These are phyloP conservation scores for Andrena minutula DNA, from an alignment of 2,888 invertebrate species.

Conservation along the genomic window DNA sequence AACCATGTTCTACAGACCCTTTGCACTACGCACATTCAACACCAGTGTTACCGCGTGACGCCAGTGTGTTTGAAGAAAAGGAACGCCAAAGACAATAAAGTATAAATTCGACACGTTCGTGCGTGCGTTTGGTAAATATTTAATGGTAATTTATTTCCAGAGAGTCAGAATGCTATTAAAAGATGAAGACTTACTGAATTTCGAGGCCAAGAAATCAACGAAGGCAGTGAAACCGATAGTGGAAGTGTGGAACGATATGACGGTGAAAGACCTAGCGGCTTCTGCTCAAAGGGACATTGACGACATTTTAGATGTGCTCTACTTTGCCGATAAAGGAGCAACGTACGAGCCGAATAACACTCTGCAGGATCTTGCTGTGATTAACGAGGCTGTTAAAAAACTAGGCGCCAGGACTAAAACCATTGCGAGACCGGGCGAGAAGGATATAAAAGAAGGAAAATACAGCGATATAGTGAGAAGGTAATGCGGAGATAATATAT, in stretches of 20 bases:
- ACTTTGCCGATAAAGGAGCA: constrained; percentile 87
- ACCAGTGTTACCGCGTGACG: constrained; percentile 81
- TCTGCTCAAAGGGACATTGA: constrained; percentile 88
- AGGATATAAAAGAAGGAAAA: constrained; percentile 83
- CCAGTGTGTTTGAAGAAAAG: constrained; percentile 85
- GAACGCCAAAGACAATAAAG: constrained; percentile 88
- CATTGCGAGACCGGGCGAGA: constrained; percentile 84
- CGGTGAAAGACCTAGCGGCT: constrained; percentile 90
- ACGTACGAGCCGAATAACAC: constrained; percentile 87
- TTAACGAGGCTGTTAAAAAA: constrained; percentile 89
- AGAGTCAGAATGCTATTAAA: rapidly evolving
- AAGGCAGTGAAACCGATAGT: constrained; percentile 85
- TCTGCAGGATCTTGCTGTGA: constrained; percentile 89
- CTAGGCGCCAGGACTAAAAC: constrained; percentile 88
- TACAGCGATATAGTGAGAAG: constrained; percentile 76
- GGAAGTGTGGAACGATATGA: constrained; percentile 93
- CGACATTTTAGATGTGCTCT: constrained; percentile 89
- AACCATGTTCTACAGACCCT: constrained; percentile 40
- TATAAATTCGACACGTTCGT: constrained; percentile 73
- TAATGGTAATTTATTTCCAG: constrained; percentile 30
- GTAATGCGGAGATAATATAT: constrained; percentile 60
- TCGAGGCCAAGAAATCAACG: constrained; percentile 81
- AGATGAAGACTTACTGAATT: not conserved
- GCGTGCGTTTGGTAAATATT: not conserved
- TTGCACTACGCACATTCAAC: constrained; percentile 52